Evolutionary conservation across 64 coral and sea anemone genomes (phyloP).

Genomic region (Hydrozoanthus tunicans): DNA sequence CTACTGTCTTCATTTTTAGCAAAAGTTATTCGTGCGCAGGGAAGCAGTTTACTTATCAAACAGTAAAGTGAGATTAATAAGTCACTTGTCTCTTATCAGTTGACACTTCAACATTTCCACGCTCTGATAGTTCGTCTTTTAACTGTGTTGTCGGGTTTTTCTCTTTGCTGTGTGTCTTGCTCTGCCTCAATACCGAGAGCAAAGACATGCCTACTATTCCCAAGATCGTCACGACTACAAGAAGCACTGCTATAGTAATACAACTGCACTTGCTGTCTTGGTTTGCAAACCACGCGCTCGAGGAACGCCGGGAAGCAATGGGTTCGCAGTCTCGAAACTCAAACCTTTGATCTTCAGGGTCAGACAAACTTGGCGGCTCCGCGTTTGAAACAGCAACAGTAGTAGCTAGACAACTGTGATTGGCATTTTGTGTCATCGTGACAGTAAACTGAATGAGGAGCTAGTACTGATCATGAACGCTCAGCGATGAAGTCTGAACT

Average conservation of each 20-base stretch:
- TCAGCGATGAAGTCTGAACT: neutral
- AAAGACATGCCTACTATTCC: slow-evolving; percentile 16
- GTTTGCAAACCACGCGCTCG: neutral
- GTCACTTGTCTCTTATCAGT: too few relatives aligned
- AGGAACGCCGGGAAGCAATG: neutral
- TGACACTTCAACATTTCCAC: too few relatives aligned
- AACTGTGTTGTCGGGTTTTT: neutral
- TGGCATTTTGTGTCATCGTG: neutral
- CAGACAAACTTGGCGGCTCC: neutral
- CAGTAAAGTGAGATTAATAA: too few relatives aligned
- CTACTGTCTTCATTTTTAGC: too few relatives aligned
- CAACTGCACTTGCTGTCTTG: neutral
- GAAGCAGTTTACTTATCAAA: too few relatives aligned
- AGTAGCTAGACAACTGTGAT: neutral
- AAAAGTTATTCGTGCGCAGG: too few relatives aligned
- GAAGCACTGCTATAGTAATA: neutral
- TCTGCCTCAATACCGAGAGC: neutral
- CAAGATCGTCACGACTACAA: neutral
- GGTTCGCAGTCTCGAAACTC: neutral
- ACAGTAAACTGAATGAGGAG: too few relatives aligned
- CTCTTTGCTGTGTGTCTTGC: neutral
- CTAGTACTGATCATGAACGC: too few relatives aligned
- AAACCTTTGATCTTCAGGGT: neutral
- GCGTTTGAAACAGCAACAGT: neutral
- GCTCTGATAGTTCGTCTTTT: neutral